A percentile compares a stretch with the other conserved stretches of the same genome.
Conservation (phyloP, 2,797 vertebrate genomes). For the Sebastes glaucus region DNA sequence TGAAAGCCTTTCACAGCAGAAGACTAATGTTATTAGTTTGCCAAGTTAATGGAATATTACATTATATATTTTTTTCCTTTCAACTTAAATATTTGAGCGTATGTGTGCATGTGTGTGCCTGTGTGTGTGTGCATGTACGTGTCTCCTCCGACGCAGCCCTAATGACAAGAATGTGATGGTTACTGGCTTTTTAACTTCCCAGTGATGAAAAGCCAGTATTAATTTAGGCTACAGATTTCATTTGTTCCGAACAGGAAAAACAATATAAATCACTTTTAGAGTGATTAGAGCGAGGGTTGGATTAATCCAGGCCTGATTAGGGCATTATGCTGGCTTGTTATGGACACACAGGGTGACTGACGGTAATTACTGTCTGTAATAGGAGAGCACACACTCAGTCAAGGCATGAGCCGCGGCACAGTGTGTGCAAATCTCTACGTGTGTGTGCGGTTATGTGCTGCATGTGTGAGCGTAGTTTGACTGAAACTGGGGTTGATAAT, state of each 20-base stretch:
- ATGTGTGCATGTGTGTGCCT: conserved; percentile 48
- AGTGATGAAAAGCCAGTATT: conserved; percentile 99
- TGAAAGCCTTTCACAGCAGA: conserved; percentile 59
- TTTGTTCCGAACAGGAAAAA: conserved; percentile 99
- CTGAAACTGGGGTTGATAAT: conserved; percentile 61
- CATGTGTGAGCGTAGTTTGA: conserved; percentile 34
- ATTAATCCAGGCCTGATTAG: conserved; percentile 99
- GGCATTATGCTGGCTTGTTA: conserved; percentile 99
- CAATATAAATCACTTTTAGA: conserved; percentile 99
- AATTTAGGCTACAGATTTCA: conserved; percentile 99
- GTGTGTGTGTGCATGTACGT: conserved; percentile 39
- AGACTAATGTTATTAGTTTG: conserved; percentile 74
- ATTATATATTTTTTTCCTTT: conserved; percentile 60
- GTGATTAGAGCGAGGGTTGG: conserved; percentile 99
- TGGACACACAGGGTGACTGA: conserved; percentile 99
- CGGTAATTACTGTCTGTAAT: conserved; percentile 99
- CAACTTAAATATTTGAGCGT: conserved; percentile 55
- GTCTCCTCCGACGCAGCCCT: conserved; percentile 85
- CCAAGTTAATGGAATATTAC: conserved; percentile 83
- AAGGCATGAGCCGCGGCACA: conserved; percentile 64
- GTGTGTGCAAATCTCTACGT: conserved; percentile 44
- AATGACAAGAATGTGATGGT: conserved; percentile 95
- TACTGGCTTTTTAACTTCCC: conserved; percentile 97
- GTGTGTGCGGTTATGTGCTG: conserved; percentile 37
- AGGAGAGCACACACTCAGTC: conserved; percentile 90